Percentiles rank a stretch among this genome's conserved stretches.
phyloP scores from a whole-genome alignment of 30 jellyfish, hydroid and myxozoan species.

The Clytia hemisphaerica region DNA sequence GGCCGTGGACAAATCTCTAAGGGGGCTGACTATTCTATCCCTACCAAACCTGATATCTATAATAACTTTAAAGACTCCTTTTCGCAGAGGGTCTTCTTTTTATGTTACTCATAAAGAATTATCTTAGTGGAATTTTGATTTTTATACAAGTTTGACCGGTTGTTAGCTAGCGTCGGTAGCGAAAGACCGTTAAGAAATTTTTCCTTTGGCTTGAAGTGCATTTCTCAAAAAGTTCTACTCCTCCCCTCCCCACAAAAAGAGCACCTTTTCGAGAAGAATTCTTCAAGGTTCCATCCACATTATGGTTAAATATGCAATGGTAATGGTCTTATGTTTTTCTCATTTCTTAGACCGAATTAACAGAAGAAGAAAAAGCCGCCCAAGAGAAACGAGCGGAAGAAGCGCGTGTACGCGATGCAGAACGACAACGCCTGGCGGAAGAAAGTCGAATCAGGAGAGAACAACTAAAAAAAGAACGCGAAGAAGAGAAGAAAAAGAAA shows the following conservation, averaged over 20 bases:
- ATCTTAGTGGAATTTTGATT: too few species aligned
- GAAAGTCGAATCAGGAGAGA: constrained; percentile 19
- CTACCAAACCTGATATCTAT: too few species aligned
- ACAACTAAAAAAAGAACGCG: constrained; percentile 23
- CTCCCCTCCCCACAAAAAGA: neutral
- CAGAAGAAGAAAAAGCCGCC: constrained; percentile 40
- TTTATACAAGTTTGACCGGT: too few species aligned
- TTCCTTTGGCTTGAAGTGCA: too few species aligned
- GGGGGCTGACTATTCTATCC: too few species aligned
- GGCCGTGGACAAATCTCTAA: too few species aligned
- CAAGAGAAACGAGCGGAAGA: constrained; percentile 33
- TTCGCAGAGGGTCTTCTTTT: too few species aligned
- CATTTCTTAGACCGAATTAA: constrained; percentile 18
- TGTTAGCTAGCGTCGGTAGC: too few species aligned
- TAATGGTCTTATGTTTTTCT: neutral
- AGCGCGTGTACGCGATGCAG: constrained; percentile 22
- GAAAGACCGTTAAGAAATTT: too few species aligned
- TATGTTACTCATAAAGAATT: too few species aligned
- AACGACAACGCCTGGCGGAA: constrained; percentile 4
- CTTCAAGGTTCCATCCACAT: neutral
- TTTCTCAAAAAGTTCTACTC: neutral
- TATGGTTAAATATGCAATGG: neutral
- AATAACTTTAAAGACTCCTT: too few species aligned
- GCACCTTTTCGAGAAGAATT: neutral
- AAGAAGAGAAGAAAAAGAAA: constrained; percentile 14